A percentile compares a stretch with the other conserved stretches of the same genome.
Evolutionary conservation across 2,113 vertebrate species (phyloP).

Genomic region (Scalopus aquaticus): DNA sequence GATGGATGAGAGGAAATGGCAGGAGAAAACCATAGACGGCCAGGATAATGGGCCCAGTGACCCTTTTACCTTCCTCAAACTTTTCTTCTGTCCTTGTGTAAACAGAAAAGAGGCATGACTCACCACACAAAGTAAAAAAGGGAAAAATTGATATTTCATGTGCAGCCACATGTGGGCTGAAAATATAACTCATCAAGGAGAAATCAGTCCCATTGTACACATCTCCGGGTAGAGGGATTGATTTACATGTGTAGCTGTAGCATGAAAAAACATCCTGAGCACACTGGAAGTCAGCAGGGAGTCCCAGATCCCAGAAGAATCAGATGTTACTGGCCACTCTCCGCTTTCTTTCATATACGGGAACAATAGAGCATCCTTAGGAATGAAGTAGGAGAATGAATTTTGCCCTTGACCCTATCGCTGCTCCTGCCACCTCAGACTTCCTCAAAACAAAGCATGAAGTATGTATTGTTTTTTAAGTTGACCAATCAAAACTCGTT

Average conservation of each 20-base stretch:
- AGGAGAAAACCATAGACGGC: slow-evolving; percentile 46
- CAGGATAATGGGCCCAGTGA: slow-evolving; percentile 67
- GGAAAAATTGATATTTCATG: slow-evolving; percentile 49
- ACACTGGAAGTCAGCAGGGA: neutral
- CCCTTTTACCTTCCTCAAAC: slow-evolving; percentile 77
- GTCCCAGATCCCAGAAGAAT: neutral
- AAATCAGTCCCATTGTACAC: neutral
- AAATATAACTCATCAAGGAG: slow-evolving; percentile 57
- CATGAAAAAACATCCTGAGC: neutral
- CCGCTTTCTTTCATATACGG: neutral
- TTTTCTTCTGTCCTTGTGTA: slow-evolving; percentile 71
- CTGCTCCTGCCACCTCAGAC: neutral
- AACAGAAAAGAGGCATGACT: slow-evolving; percentile 68
- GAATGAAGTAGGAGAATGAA: neutral
- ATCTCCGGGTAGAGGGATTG: neutral
- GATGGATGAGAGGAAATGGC: slow-evolving; percentile 78
- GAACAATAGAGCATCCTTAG: neutral
- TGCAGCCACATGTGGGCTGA: slow-evolving; percentile 45
- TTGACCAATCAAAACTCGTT: neutral
- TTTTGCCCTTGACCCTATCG: neutral
- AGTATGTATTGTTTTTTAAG: neutral
- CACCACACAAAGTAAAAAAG: neutral
- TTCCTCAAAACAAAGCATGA: neutral
- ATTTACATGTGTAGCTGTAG: neutral
- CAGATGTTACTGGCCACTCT: neutral